Percentiles rank a stretch among this genome's conserved stretches.
These are phyloP conservation scores for Metallyticus violacea DNA, from an alignment of 2,888 invertebrate genomes.

Conservation along the genomic window DNA sequence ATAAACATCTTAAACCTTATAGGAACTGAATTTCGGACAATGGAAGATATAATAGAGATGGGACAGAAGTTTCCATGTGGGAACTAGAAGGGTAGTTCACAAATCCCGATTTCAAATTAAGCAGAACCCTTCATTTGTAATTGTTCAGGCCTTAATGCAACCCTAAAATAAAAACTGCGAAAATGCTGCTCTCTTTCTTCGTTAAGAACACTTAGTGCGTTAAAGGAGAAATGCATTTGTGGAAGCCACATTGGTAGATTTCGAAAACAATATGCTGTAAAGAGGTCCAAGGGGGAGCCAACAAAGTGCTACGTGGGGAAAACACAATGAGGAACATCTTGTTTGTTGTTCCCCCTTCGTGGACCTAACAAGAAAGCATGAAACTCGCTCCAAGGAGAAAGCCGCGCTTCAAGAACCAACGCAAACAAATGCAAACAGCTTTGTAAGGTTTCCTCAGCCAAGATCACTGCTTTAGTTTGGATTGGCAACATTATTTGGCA, in stretches of 20 bases:
- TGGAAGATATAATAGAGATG: no score
- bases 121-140: background rate
- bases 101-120: background rate
- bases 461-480: background rate
- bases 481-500: background rate
- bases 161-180: no score
- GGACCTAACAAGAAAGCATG: background rate
- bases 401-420: background rate
- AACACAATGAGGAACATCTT: background rate
- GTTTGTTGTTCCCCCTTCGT: background rate
- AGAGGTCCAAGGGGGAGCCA: background rate
- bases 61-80: no score
- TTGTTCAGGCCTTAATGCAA: background rate
- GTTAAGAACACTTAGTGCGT: background rate
- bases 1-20: no score
- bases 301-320: background rate
- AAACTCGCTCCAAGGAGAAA: background rate
- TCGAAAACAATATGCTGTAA: background rate
- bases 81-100: background rate
- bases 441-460: background rate
- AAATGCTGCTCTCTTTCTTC: background rate
- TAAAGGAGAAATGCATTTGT: background rate
- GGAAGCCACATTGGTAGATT: background rate
- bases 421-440: background rate
- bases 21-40: no score